phyloP scores from a whole-genome alignment of 2,888 invertebrate genomes.

The Hydroisotoma schaefferi region DNA sequence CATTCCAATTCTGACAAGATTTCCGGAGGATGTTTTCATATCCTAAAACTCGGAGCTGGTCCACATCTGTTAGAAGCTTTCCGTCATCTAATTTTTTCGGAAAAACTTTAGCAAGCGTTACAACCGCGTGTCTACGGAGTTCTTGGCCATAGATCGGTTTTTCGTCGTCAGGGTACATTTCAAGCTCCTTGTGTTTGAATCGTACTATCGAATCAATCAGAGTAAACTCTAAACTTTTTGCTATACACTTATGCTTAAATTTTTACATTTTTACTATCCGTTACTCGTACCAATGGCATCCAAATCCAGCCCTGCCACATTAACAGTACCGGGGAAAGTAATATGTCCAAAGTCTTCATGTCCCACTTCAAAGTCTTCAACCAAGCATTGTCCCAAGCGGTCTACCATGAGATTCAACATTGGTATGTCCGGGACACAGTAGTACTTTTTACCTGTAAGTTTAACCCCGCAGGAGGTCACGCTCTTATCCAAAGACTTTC shows the following conservation, averaged over 20 bases:
- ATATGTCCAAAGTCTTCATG: conserved; percentile 86
- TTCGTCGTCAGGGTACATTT: conserved; percentile 80
- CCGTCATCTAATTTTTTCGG: conserved; percentile 80
- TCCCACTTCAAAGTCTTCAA: conserved; percentile 83
- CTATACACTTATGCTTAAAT: neutral
- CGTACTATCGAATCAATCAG: neutral
- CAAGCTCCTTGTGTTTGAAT: conserved; percentile 88
- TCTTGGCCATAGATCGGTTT: conserved; percentile 79
- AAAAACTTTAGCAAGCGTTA: conserved; percentile 88
- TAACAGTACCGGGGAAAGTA: conserved; percentile 75
- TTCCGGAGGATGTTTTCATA: neutral
- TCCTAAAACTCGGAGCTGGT: neutral
- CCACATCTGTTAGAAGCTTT: conserved; percentile 59
- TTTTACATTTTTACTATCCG: neutral
- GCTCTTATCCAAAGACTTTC: neutral
- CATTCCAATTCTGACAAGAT: conserved; percentile 4
- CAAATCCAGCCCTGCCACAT: conserved; percentile 77
- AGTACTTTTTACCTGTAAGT: conserved; percentile 21
- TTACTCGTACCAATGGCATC: conserved; percentile 71
- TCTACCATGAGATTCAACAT: conserved; percentile 68
- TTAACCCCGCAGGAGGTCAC: conserved; percentile 11
- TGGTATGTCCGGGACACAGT: conserved; percentile 62
- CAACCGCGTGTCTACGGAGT: conserved; percentile 80
- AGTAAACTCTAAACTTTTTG: neutral
- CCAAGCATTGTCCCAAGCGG: conserved; percentile 64